Evolutionary conservation across 2,113 vertebrate species (phyloP).

Genomic region (Pholis gunnellus): DNA sequence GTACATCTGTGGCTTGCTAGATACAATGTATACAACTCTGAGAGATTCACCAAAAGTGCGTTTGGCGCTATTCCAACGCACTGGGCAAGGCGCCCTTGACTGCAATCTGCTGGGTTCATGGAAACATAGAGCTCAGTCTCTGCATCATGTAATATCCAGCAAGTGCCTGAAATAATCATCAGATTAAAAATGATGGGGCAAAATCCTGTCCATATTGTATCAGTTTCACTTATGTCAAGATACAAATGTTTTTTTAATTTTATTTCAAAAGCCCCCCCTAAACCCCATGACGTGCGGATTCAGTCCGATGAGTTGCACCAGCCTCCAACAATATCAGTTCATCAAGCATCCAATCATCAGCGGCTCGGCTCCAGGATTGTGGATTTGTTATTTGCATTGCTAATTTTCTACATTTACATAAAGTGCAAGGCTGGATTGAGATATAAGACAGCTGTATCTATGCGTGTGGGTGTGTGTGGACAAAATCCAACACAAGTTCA

Average conservation of each 20-base stretch:
- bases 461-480: neutral
- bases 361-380: constrained; percentile 6
- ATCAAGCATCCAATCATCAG: neutral
- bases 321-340: neutral
- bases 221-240: neutral
- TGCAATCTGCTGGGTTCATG: neutral
- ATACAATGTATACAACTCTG: neutral
- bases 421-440: constrained; percentile 5
- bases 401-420: constrained; percentile 10
- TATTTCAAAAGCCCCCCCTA: neutral
- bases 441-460: constrained; percentile 21
- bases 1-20: neutral
- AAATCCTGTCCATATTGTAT: neutral
- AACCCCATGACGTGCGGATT: neutral
- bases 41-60: neutral
- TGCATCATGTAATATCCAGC: neutral
- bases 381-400: constrained; percentile 18
- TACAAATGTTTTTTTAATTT: neutral
- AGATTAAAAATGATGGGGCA: neutral
- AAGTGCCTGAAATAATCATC: neutral
- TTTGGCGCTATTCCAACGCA: neutral
- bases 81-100: neutral
- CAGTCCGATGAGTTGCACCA: neutral
- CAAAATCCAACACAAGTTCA: constrained; percentile 26
- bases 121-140: neutral